phyloP scores from a whole-genome alignment of 1,140 invertebrate genomes.

The Drosophila ambigua region DNA sequence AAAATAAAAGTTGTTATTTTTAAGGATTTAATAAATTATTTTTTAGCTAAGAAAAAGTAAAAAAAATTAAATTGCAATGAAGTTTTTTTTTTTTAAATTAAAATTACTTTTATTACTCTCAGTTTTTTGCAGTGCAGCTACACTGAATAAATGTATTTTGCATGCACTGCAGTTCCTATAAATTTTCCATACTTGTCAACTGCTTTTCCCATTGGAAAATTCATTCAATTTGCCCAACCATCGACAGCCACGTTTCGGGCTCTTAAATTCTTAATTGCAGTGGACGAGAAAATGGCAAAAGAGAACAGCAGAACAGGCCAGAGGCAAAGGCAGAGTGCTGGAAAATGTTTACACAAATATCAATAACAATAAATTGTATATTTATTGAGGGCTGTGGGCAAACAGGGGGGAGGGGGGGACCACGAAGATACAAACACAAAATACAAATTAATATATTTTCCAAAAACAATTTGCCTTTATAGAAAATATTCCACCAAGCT shows the following conservation, averaged over 20 bases:
- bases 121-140: background rate
- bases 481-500: slow-evolving; percentile 36
- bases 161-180: slow-evolving; percentile 51
- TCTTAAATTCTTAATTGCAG: slow-evolving; percentile 71
- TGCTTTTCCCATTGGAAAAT: slow-evolving; percentile 33
- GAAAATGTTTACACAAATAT: slow-evolving; percentile 71
- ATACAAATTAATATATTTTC: slow-evolving; percentile 66
- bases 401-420: slow-evolving; percentile 3
- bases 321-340: background rate
- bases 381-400: slow-evolving; percentile 54
- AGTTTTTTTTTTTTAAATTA: background rate
- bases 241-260: slow-evolving; percentile 28
- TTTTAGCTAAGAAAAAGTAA: background rate
- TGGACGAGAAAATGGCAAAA: too few relatives aligned
- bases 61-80: background rate
- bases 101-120: too few relatives aligned
- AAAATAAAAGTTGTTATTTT: too few relatives aligned
- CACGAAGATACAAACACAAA: slow-evolving; percentile 23
- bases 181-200: slow-evolving; percentile 58
- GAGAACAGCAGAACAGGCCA: background rate
- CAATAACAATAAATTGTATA: slow-evolving; percentile 79
- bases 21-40: background rate
- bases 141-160: slow-evolving; percentile 46
- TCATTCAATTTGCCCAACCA: slow-evolving; percentile 38
- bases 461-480: slow-evolving; percentile 74